These are phyloP conservation scores for Sterrhoptilus dennistouni DNA, from an alignment of 2,113 vertebrate genomes.

Conservation along the genomic window DNA sequence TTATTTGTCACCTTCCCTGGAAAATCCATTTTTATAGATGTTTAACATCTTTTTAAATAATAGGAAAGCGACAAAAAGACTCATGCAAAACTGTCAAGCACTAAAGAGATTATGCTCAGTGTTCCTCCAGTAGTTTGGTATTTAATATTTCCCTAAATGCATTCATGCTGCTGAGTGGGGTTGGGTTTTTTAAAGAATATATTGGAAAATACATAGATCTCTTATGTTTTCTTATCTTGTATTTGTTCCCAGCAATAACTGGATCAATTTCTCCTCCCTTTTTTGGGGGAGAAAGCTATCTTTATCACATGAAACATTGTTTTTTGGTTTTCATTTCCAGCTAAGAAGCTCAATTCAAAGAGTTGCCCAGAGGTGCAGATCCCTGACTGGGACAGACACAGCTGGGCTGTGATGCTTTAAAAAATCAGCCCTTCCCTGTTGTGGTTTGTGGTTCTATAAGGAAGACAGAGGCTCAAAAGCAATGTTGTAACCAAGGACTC, in stretches of 20 bases:
- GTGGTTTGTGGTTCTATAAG: background rate
- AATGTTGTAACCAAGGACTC: background rate
- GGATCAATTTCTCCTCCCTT: background rate
- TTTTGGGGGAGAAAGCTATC: background rate
- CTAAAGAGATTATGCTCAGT: background rate
- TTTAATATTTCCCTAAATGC: background rate
- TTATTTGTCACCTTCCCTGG: background rate
- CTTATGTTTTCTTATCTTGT: background rate
- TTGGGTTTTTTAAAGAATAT: background rate
- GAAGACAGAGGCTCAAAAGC: background rate
- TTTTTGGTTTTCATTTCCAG: background rate
- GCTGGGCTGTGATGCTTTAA: background rate
- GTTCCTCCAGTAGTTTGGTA: background rate
- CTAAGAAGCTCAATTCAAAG: background rate
- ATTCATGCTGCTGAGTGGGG: background rate
- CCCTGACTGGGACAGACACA: background rate
- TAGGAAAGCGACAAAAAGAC: background rate
- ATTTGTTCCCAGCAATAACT: background rate
- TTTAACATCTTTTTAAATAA: background rate
- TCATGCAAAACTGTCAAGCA: background rate
- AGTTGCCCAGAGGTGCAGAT: background rate
- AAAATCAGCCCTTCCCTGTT: background rate
- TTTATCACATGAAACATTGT: rapidly evolving
- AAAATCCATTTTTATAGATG: background rate
- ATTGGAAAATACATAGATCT: background rate